Conservation (phyloP, 1,140 invertebrate species). For the Cyrtorhinus lividipennis region DNA sequence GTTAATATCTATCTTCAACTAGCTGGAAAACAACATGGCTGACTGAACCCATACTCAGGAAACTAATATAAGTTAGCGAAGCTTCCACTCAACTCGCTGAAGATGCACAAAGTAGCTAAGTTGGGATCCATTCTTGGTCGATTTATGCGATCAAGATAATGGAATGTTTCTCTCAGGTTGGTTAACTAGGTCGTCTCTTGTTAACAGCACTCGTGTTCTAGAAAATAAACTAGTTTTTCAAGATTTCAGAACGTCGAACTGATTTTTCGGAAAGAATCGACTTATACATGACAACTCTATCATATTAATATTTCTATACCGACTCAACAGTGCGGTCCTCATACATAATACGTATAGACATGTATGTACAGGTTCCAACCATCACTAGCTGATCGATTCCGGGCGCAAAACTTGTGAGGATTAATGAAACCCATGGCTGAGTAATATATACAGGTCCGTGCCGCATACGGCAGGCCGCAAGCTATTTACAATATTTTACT, state of each 20-base stretch:
- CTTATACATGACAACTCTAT: too few relatives aligned
- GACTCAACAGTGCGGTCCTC: too few relatives aligned
- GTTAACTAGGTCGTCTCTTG: neutral
- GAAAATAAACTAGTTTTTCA: neutral
- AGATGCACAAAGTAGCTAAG: slow-evolving; percentile 1
- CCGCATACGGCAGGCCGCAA: too few relatives aligned
- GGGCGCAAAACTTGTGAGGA: too few relatives aligned
- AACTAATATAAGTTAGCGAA: slow-evolving; percentile 7
- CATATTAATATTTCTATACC: too few relatives aligned
- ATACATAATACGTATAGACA: too few relatives aligned
- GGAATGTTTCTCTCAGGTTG: slow-evolving; percentile 2
- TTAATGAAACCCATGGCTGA: too few relatives aligned
- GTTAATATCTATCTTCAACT: slow-evolving; percentile 9
- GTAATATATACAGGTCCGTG: too few relatives aligned
- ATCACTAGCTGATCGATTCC: too few relatives aligned
- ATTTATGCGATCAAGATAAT: slow-evolving; percentile 5
- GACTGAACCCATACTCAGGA: slow-evolving; percentile 3
- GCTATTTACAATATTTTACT: too few relatives aligned
- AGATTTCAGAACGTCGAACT: neutral
- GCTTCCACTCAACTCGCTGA: slow-evolving; percentile 2
- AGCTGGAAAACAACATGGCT: slow-evolving; percentile 8
- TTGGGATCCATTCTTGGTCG: slow-evolving; percentile 3
- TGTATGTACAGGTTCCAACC: too few relatives aligned
- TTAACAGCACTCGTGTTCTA: neutral
- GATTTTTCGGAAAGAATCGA: too few relatives aligned